Percentiles rank a stretch among this genome's conserved stretches.
Conservation (phyloP, 2,888 invertebrate genomes). For the Strigamia maritima region DNA sequence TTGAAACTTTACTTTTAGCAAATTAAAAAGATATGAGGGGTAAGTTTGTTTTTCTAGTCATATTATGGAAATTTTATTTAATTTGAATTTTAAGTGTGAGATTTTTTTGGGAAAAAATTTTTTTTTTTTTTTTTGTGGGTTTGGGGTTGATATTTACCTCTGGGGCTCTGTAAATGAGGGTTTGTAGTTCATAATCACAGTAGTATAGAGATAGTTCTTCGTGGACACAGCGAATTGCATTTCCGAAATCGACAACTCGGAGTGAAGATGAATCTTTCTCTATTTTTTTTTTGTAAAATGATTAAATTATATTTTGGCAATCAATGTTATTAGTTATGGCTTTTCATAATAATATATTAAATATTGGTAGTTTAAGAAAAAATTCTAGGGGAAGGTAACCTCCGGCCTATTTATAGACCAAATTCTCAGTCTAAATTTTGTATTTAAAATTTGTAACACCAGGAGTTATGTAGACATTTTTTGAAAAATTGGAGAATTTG, state of each 20-base stretch:
- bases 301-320: too few species aligned
- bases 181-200: constrained; percentile 40
- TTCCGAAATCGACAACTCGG: constrained; percentile 40
- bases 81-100: not conserved
- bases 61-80: not conserved
- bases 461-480: too few species aligned
- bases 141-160: constrained; percentile 39
- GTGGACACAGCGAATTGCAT: constrained; percentile 36
- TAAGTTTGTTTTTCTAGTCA: not conserved
- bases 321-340: too few species aligned
- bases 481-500: too few species aligned
- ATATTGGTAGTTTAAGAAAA: too few species aligned
- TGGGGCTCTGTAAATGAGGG: constrained; percentile 40
- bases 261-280: constrained; percentile 20
- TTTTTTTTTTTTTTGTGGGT: too few species aligned
- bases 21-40: not conserved
- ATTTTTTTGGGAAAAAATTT: not conserved
- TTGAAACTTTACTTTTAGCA: constrained; percentile 2
- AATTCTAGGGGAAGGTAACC: too few species aligned
- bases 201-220: constrained; percentile 40
- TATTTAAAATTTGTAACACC: too few species aligned
- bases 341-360: too few species aligned
- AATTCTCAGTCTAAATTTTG: too few species aligned
- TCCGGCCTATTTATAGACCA: too few species aligned
- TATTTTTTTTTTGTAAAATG: too few species aligned